Conservation (phyloP, 2,113 vertebrate genomes). For the Xiphorhynchus elegans region DNA sequence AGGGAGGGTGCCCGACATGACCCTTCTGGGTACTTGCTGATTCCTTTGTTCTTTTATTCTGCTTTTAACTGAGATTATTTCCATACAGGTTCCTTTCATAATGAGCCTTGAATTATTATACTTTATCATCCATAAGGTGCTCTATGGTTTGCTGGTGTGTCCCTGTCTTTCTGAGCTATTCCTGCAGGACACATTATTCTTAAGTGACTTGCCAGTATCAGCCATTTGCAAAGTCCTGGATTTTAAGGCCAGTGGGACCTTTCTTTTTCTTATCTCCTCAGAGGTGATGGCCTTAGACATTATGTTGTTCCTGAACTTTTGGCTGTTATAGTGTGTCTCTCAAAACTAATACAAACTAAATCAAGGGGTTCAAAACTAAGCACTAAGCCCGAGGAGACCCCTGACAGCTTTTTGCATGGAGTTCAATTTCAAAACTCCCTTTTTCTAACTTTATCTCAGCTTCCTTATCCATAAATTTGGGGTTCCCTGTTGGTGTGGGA, state of each 20-base stretch:
- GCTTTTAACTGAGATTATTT: slow-evolving; percentile 42
- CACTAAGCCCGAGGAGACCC: neutral
- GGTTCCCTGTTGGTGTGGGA: neutral
- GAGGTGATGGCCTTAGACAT: neutral
- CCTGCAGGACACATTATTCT: slow-evolving; percentile 12
- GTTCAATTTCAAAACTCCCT: neutral
- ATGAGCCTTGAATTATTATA: slow-evolving; percentile 42
- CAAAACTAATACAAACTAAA: neutral
- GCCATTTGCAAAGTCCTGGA: neutral
- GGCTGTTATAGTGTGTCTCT: neutral
- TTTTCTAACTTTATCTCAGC: neutral
- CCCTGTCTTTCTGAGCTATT: neutral
- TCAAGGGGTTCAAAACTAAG: neutral
- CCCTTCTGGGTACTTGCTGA: slow-evolving; percentile 37
- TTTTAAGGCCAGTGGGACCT: neutral
- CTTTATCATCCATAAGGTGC: slow-evolving; percentile 48
- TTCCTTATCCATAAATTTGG: neutral
- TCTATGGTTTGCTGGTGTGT: neutral
- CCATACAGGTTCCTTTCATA: slow-evolving; percentile 36
- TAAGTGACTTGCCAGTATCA: neutral
- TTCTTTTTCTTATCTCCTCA: neutral
- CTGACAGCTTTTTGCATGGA: neutral
- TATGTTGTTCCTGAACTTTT: neutral
- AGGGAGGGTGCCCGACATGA: slow-evolving; percentile 40
- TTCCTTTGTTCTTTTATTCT: slow-evolving; percentile 51